Evolutionary conservation across 2,797 vertebrate species (phyloP).

Genomic region (Epinephelus malabaricus): DNA sequence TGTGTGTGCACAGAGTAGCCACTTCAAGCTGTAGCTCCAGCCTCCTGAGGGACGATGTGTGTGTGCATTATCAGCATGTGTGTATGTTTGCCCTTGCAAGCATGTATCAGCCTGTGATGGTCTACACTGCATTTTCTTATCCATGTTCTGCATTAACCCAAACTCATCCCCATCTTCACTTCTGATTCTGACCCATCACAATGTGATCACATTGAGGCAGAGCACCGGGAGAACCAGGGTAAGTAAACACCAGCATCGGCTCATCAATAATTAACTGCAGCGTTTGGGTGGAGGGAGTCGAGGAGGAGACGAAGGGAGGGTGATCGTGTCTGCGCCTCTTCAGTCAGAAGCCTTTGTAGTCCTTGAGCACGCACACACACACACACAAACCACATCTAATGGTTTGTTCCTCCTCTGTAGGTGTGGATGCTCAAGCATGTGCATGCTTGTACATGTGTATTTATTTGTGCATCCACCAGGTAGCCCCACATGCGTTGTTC

Average conservation of each 20-base stretch:
- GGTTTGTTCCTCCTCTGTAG: slow-evolving; percentile 3
- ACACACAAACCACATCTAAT: slow-evolving; percentile 39
- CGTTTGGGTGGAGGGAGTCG: slow-evolving; percentile 48
- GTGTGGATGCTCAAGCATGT: not conserved
- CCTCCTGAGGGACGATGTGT: not conserved
- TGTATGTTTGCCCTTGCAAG: not conserved
- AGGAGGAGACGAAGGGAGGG: slow-evolving; percentile 21
- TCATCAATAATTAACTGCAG: slow-evolving; percentile 71
- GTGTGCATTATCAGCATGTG: not conserved
- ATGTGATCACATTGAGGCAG: not conserved
- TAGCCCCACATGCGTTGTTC: not conserved
- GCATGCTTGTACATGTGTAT: slow-evolving; percentile 5
- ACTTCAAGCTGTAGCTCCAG: not conserved
- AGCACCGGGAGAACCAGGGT: slow-evolving; percentile 26
- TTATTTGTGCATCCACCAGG: not conserved
- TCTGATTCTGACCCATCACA: slow-evolving; percentile 5
- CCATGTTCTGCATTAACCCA: slow-evolving; percentile 11
- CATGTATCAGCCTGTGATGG: not conserved
- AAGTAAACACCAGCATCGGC: slow-evolving; percentile 63
- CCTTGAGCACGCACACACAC: slow-evolving; percentile 2
- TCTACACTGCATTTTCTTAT: not conserved
- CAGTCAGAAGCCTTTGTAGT: slow-evolving; percentile 63
- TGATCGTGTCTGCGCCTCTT: slow-evolving; percentile 34
- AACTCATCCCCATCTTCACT: not conserved
- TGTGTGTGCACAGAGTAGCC: slow-evolving; percentile 13